Evolutionary conservation across 1,140 invertebrate genomes (phyloP).

Genomic region (Mya arenaria): DNA sequence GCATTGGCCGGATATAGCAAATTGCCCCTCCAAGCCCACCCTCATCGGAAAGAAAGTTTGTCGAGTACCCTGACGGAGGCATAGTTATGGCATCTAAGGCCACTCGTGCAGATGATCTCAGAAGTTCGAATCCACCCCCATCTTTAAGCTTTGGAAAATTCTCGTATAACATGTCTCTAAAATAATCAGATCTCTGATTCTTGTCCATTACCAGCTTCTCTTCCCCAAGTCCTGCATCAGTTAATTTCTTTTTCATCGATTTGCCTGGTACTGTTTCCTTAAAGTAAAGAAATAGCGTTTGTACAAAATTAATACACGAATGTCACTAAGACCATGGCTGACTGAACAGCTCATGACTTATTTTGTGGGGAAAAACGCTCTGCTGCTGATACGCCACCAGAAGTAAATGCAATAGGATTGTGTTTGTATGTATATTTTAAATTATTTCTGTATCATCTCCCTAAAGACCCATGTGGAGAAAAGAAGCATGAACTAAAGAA

Average conservation of each 20-base stretch:
- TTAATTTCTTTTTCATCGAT: neutral
- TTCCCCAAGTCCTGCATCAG: neutral
- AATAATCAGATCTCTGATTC: neutral
- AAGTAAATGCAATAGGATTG: no score
- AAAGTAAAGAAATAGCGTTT: no score
- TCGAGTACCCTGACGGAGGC: neutral
- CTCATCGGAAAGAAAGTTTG: conserved; percentile 11
- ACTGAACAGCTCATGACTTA: no score
- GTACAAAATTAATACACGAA: no score
- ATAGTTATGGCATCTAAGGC: neutral
- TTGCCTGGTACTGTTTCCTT: neutral
- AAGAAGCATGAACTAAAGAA: no score
- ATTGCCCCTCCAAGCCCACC: conserved; percentile 19
- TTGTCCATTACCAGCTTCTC: neutral
- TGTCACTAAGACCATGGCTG: no score
- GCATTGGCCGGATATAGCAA: conserved; percentile 4
- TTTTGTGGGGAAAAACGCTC: no score
- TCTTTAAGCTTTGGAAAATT: neutral
- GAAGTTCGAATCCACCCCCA: neutral
- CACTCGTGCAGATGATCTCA: neutral
- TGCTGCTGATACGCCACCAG: no score
- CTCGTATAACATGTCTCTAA: neutral
- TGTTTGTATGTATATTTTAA: no score
- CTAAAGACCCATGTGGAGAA: no score
- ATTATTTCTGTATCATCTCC: no score